Base-by-base conservation (phyloP, 2,888 invertebrate genomes). In the Magallana nippona region DNA sequence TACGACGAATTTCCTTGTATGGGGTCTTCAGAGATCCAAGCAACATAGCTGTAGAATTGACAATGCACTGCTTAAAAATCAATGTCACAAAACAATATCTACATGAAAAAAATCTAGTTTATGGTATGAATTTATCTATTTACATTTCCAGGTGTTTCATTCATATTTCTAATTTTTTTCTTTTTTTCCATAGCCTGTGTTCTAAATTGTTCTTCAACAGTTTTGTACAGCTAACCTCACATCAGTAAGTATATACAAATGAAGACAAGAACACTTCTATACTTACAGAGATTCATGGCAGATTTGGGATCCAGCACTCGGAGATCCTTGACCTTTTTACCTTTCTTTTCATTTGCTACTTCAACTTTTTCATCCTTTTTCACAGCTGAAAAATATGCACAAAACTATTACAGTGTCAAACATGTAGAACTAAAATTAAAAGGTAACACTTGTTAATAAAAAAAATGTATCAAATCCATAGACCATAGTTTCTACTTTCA, bases 1-100 rank as follows among this genome's bases (percentile, higher is more conserved):
- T 97, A 1, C 96, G 96, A 90, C 97, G 96, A 84, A 95, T 93
- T 86, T 95, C 95, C 60, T 92, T 91, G 85, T 94, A 93, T 2
- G 94, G 93, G 89, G 95, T 92, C 90, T 95, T 95, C 56, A 95
- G 92, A 0, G 95, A 95, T 10, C 95, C 95, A 83, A 95, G 92
- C 82, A 95, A 91, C 86, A 95, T 95, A 78, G 95, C 95, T 95
- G 88, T 57, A 84, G 82, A 44, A 44, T 8, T 44, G 44, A 44
- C 44, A 44, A 27, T 1, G 27, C 27, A 27, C 2, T 27, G 27
- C 27, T 27, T 27, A 27, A 81, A 84, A 84, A n/a, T 17, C 0
- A 5, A 15, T 5, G 17, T 19, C 55, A 17, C n/a, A 10, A 44
- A 27, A 27, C 8, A 77, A 44, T 3, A n/a, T 19, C 5, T 3